Base-by-base conservation (phyloP, 2,113 vertebrate genomes). In the Dipodomys spectabilis region DNA sequence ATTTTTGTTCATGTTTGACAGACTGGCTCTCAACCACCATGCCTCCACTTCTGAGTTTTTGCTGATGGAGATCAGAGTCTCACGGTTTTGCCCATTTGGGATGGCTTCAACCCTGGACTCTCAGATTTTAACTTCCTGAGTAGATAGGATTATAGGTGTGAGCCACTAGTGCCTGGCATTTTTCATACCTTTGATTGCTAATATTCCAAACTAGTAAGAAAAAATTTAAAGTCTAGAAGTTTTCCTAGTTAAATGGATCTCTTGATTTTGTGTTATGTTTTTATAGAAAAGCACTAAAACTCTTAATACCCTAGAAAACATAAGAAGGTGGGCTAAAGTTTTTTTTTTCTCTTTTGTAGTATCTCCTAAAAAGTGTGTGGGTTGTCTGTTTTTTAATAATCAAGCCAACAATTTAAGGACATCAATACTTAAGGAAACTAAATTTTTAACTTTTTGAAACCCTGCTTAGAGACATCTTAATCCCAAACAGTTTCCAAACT, bases 201-300 rank as follows among this genome's bases (percentile, higher is more conserved):
- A 79, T 91, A 87, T 79, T 93, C 45, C 44, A 86, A 95, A 10
- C 73, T 80, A 32, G 23, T 82, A 73, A 88, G 7, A 18, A 93
- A 87, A 25, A 82, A 92, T 82, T 91, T 96, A 86, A 92, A 88
- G 9, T 93, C 74, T 85, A 25, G 65, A 88, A 90, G 45, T 82
- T 67, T 88, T 94, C 69, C 32, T 93, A 19, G 35, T 83, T 87
- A 89, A 91, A 77, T 86, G 53, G 83, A 71, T 77, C 22, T 83
- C 60, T 91, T 79, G 9, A 93, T 72, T 86, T 28, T 96, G 75
- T 89, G 8, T 23, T 78, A 22, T 92, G 67, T 5, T 94, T 94
- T 97, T 88, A 64, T 68, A 11, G 53, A 60, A 90, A 72, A 82
- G 10, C 22, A 92, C 15, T 90, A 53, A 78, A 68, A 83, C 45